Evolutionary conservation across 1,140 invertebrate species (phyloP), one percentile per base, ranked within the genome.

Genomic region (Doryteuthis pealeii): DNA sequence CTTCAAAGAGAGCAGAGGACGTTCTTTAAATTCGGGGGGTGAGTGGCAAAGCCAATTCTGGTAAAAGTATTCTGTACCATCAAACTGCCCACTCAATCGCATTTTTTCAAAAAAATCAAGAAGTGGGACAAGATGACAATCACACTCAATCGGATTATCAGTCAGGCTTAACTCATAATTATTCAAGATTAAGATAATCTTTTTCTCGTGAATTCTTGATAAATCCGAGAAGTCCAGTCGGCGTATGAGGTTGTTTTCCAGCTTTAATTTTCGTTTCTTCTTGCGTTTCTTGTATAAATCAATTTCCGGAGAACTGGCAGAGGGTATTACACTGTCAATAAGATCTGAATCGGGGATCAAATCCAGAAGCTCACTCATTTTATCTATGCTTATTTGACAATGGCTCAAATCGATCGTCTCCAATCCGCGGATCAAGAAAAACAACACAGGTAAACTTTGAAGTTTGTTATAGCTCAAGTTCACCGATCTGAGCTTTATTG

Each of bases 81-180:
- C 69, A 8, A 83, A 62, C 12, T 31, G 62, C 5, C 66, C 65
- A 1, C 75, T 68, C n/a, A 26, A 1, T 28, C 69, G 40, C n/a
- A 70, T n/a, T 14, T 69, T 71, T n/a, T 70, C 32, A 8, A 82
- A 72, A 33, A 76, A 75, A 40, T 74, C 72, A 15, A 74, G 72
- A n/a, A 83, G 71, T 6, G 74, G 72, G n/a, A 79, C 74, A 31
- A 83, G 78, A 30, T 76, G 76, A 45, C 82, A 83, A 58, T 82
- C 76, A 73, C 82, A 83, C 22, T 66, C 28, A 26, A 83, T 54
- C 0, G 69, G 72, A 69, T 81, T 79, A 2, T 76, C 73, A 4
- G 72, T 72, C 4, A 80, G 30, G 35, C 76, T 71, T 45, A 83
- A 75, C 43, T 77, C 62, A 75, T 78, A 83, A 78, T 83, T 62